Conservation (phyloP, 2,888 invertebrate species). For the Hermaeophaga mercurialis region DNA sequence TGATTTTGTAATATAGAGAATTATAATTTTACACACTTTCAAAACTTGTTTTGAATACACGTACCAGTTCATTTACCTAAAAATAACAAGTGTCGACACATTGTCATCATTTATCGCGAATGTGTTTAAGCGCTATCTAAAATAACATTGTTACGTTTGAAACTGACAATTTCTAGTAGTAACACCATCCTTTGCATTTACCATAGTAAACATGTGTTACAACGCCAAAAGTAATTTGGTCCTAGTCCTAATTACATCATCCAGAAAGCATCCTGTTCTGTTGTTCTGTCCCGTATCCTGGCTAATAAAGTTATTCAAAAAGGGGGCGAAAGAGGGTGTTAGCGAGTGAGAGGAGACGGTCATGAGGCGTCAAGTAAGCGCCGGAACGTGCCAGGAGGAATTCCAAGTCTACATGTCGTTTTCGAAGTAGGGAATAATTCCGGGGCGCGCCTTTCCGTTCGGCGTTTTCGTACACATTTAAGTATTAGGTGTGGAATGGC, state of each 20-base stretch:
- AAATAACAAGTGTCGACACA: no score
- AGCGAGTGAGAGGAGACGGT: neutral
- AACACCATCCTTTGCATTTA: neutral
- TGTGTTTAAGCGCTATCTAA: no score
- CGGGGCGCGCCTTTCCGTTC: no score
- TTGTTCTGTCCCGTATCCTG: neutral
- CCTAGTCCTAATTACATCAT: neutral
- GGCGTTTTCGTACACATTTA: no score
- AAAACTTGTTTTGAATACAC: no score
- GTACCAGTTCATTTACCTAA: no score
- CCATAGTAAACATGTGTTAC: conserved; percentile 1
- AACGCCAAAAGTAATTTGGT: conserved; percentile 5
- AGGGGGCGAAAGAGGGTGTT: conserved; percentile 3
- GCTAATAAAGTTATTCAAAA: conserved; percentile 27
- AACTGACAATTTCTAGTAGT: no score
- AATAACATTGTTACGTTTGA: no score
- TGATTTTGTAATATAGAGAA: no score
- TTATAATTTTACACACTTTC: no score
- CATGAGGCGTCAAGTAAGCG: conserved; percentile 33
- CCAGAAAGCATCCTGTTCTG: conserved; percentile 3
- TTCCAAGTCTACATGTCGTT: conserved; percentile 11
- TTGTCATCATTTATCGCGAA: no score
- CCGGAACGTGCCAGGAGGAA: conserved; percentile 36
- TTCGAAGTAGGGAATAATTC: neutral
- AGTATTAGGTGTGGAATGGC: no score